Percentiles rank a stretch among this genome's conserved stretches.
Conservation (phyloP, 2,797 vertebrate species). For the Oceanodroma leucorhoa region DNA sequence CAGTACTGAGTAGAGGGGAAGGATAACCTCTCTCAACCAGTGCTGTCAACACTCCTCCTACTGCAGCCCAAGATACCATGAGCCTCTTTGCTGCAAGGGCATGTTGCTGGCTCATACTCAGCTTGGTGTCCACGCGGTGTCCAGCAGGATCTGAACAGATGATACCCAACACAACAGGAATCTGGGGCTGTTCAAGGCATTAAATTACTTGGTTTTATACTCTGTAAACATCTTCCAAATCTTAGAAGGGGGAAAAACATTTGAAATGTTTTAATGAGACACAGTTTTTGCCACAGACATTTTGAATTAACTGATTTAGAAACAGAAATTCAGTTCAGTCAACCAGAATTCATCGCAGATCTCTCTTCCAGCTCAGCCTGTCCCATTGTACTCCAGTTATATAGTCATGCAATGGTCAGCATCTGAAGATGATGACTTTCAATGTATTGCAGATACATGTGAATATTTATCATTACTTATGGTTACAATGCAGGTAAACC, state of each 20-base stretch:
- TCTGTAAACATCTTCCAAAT: neutral
- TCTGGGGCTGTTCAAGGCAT: neutral
- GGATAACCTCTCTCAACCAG: neutral
- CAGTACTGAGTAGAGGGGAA: neutral
- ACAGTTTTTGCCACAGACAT: neutral
- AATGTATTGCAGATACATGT: fast-evolving
- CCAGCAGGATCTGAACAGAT: neutral
- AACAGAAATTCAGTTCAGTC: neutral
- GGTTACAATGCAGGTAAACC: neutral
- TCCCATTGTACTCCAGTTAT: neutral
- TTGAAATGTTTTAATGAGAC: neutral
- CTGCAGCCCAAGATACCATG: neutral
- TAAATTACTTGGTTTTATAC: neutral
- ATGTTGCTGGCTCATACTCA: neutral
- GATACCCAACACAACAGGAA: neutral
- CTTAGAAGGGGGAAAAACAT: neutral
- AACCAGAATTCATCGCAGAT: neutral
- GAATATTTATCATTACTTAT: neutral
- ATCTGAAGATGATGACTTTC: neutral
- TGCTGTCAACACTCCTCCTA: neutral
- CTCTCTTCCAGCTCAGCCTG: neutral
- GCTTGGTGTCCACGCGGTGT: neutral
- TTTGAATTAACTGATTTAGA: neutral
- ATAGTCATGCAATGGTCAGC: fast-evolving
- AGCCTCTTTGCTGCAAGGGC: neutral